Evolutionary conservation across 2,113 vertebrate species (phyloP).

Genomic region (Peucedramus taeniatus): DNA sequence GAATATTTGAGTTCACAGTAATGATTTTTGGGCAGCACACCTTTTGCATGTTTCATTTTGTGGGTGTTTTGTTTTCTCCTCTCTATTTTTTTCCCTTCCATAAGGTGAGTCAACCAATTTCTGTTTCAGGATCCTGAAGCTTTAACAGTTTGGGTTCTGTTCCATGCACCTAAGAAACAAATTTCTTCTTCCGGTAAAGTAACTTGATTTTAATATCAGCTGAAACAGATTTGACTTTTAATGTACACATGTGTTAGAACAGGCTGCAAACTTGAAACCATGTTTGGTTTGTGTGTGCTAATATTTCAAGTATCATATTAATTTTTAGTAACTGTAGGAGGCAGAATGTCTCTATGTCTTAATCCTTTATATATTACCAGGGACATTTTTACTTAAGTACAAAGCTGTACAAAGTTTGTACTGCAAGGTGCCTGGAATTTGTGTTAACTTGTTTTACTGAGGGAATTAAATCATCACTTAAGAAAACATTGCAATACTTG

Average conservation of each 20-base stretch:
- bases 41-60: not conserved
- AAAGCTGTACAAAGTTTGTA: not conserved
- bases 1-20: not conserved
- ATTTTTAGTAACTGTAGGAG: not conserved
- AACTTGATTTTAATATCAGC: not conserved
- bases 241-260: not conserved
- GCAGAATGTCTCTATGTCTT: not conserved
- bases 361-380: not conserved
- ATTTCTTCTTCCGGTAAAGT: constrained; percentile 78
- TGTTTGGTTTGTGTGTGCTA: not conserved
- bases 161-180: constrained; percentile 85
- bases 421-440: not conserved
- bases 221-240: not conserved
- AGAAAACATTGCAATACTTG: not conserved
- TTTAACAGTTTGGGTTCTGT: constrained; percentile 88
- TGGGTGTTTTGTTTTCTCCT: not conserved
- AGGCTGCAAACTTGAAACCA: not conserved
- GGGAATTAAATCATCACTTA: not conserved
- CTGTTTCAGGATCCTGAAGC: constrained; percentile 82
- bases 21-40: not conserved
- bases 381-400: not conserved
- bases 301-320: not conserved
- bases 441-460: not conserved
- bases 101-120: not conserved
- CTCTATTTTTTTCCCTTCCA: not conserved